Conservation (phyloP, 2,888 invertebrate species). For the Brenthis ino region DNA sequence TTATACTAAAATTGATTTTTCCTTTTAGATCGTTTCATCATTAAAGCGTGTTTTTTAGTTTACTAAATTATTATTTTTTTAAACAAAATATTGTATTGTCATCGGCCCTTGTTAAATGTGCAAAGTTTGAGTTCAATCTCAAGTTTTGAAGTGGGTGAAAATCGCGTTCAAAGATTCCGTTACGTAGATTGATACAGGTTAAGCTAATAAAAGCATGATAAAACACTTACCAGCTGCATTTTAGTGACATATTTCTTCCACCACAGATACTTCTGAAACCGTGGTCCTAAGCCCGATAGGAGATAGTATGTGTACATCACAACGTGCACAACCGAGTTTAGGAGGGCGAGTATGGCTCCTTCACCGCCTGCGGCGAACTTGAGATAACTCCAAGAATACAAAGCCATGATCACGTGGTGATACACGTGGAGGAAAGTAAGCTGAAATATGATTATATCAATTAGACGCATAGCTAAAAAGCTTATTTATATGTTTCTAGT, state of each 20-base stretch:
- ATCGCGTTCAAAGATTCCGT: too few species aligned
- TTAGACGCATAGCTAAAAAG: not conserved
- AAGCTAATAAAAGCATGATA: not conserved
- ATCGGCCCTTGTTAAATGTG: too few species aligned
- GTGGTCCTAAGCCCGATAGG: constrained; percentile 88
- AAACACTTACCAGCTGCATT: constrained; percentile 87
- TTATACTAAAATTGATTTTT: too few species aligned
- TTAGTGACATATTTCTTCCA: constrained; percentile 94
- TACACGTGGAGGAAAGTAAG: constrained; percentile 95
- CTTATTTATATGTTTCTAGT: too few species aligned
- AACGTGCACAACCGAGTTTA: constrained; percentile 90
- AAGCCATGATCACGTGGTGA: constrained; percentile 91
- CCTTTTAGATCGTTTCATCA: too few species aligned
- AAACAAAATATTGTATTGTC: too few species aligned
- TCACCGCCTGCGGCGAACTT: constrained; percentile 91
- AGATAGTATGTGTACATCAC: constrained; percentile 93
- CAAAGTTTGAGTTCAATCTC: too few species aligned
- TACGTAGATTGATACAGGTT: too few species aligned
- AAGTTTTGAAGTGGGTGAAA: too few species aligned
- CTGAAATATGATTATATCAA: constrained; percentile 75
- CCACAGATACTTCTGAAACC: constrained; percentile 90
- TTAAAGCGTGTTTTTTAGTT: too few species aligned
- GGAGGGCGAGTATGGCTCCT: constrained; percentile 87
- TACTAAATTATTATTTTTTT: too few species aligned
- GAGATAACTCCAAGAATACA: constrained; percentile 90